Base-by-base conservation (phyloP, 2,797 vertebrate genomes). In the Schizothorax lantsangensis region DNA sequence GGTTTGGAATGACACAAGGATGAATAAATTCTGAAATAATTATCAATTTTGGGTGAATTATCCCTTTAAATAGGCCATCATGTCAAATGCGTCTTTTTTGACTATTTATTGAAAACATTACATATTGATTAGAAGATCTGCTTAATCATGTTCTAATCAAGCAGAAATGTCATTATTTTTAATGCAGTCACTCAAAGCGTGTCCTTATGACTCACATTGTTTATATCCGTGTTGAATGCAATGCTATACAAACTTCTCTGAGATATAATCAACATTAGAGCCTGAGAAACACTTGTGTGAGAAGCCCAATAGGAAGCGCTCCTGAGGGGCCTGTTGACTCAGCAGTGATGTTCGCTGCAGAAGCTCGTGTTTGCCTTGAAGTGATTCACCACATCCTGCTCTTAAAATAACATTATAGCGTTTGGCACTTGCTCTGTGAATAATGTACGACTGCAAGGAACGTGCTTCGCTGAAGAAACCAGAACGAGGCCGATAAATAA, bases 351-450 rank as follows among this genome's bases (percentile, higher is more conserved):
- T 88, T 88, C 21, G 0, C 21, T 84, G 59, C 62, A 80, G 88
- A 89, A 69, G 85, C 81, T 90, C 80, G 73, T 77, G 87, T 91
- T 91, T 93, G 93, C 91, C 92, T 91, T 79, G 71, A 93, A 88
- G 90, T 86, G 89, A 91, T 93, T 93, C 91, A 92, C 87, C 91
- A 92, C 88, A 91, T 88, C 86, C 87, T 90, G 87, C 33, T 92
- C 91, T 90, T 91, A 91, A 93, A 92, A 92, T 91, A 92, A 93
- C 90, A 91, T 74, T 59, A 73, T 59, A 80, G 40, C n/a, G 14
- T 81, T 81, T 66, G 69, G 71, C 79, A 68, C 57, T 66, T 36
- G 23, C 69, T 52, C 30, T 5, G 43, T 81, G 69, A 81, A 74
- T 64, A 81, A 81, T 86, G 68, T 47, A 81, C 21, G 36, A 79